Evolutionary conservation across 92 coral and sea anemone genomes (phyloP).

Genomic region (Porites divaricata): DNA sequence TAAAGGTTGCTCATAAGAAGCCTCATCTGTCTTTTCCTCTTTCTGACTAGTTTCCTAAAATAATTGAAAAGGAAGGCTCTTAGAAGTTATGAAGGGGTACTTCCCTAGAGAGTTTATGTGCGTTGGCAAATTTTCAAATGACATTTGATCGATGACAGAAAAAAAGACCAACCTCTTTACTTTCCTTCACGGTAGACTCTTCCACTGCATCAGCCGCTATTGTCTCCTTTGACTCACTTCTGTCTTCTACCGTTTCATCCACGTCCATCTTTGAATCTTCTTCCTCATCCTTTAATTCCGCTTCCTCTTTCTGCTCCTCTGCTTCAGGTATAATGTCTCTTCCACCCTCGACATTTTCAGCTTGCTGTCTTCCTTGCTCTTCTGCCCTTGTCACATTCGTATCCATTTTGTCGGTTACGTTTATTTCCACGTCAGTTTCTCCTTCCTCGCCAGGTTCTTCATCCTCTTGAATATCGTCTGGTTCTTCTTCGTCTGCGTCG

Average conservation of each 20-base stretch:
- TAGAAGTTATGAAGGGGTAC: background rate
- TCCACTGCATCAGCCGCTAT: conserved; percentile 2
- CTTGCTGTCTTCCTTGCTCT: background rate
- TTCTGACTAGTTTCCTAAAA: background rate
- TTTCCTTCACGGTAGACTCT: conserved; percentile 9
- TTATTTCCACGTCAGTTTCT: conserved; percentile 38
- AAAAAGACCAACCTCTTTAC: conserved; percentile 8
- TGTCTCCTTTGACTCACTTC: background rate
- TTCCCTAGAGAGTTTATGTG: too few relatives aligned
- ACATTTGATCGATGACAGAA: background rate
- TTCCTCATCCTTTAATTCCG: conserved; percentile 9
- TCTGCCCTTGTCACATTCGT: background rate
- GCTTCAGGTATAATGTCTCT: conserved; percentile 15
- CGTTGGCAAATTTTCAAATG: background rate
- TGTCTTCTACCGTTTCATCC: conserved; percentile 18
- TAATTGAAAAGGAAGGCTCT: background rate
- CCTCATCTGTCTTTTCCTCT: conserved; percentile 18
- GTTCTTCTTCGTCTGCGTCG: conserved; percentile 75
- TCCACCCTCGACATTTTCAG: background rate
- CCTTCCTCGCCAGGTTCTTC: conserved; percentile 35
- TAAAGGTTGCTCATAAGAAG: background rate
- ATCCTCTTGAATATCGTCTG: conserved; percentile 40
- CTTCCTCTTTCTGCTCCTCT: conserved; percentile 19
- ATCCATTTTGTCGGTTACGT: conserved; percentile 24
- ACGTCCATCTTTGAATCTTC: conserved; percentile 19